Percentiles rank a stretch among this genome's conserved stretches.
Conservation (phyloP, 2,888 invertebrate species). For the Psylliodes chrysocephalus region DNA sequence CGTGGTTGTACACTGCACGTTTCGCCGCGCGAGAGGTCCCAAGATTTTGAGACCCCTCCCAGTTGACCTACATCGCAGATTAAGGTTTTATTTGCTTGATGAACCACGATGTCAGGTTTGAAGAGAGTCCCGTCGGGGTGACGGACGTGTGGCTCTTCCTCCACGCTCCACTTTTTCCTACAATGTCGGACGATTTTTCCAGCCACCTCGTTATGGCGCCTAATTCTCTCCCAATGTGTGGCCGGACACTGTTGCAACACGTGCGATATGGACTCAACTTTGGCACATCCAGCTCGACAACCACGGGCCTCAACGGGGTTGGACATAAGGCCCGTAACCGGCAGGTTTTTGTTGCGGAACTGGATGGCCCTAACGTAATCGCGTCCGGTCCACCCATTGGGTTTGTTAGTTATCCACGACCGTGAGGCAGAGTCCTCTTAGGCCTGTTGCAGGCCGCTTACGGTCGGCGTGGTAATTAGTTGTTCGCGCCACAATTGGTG, state of each 20-base stretch:
- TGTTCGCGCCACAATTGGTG: background rate
- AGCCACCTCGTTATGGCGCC: slow-evolving; percentile 41
- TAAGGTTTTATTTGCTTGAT: background rate
- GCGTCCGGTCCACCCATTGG: background rate
- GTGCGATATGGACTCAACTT: too few relatives aligned
- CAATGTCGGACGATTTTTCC: too few relatives aligned
- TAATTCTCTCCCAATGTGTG: slow-evolving; percentile 24
- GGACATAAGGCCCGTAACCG: slow-evolving; percentile 19
- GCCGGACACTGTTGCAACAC: too few relatives aligned
- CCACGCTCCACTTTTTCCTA: slow-evolving; percentile 28
- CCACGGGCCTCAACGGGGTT: slow-evolving; percentile 15
- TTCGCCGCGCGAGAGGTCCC: background rate
- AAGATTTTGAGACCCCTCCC: too few relatives aligned
- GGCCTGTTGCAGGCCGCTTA: slow-evolving; percentile 1
- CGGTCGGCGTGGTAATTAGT: background rate
- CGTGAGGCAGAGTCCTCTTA: too few relatives aligned
- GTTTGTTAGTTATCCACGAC: slow-evolving; percentile 25
- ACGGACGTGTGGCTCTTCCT: slow-evolving; percentile 44
- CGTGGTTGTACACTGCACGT: slow-evolving; percentile 36
- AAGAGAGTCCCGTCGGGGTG: slow-evolving; percentile 41
- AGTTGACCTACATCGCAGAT: too few relatives aligned
- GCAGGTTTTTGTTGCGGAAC: slow-evolving; percentile 1
- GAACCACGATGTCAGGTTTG: slow-evolving; percentile 26
- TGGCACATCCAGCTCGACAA: too few relatives aligned
- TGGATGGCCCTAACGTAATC: too few relatives aligned